phyloP scores from a whole-genome alignment of 2,888 invertebrate species.

The Phortica magna region DNA sequence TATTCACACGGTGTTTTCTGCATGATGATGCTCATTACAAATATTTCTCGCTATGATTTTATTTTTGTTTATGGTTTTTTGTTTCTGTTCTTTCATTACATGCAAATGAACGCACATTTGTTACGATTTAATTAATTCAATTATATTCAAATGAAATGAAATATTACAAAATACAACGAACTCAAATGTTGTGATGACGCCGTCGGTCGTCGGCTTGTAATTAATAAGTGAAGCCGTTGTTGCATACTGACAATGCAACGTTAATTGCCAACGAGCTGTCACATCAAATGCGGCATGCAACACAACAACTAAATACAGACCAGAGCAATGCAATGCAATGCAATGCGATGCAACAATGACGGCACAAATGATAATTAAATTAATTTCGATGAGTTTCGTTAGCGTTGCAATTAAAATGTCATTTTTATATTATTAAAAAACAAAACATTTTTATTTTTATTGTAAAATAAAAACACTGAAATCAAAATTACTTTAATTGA shows the following conservation, averaged over 20 bases:
- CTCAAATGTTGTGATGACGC: background rate
- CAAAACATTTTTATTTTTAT: too few relatives aligned
- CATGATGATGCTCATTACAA: too few relatives aligned
- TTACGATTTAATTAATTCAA: constrained; percentile 50
- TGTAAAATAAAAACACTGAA: too few relatives aligned
- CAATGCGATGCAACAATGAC: constrained; percentile 33
- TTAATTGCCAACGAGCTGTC: background rate
- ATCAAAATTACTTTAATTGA: too few relatives aligned
- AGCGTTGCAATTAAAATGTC: constrained; percentile 55
- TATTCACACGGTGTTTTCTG: background rate
- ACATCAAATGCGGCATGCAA: constrained; percentile 14
- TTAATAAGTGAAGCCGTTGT: constrained; percentile 3
- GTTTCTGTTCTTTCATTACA: constrained; percentile 1
- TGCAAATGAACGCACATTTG: constrained; percentile 7
- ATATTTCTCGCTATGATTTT: background rate
- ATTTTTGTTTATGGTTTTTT: constrained; percentile 31
- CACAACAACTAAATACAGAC: constrained; percentile 8
- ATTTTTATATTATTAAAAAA: constrained; percentile 30
- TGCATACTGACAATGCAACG: constrained; percentile 40
- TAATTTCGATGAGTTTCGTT: constrained; percentile 47
- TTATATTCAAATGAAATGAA: constrained; percentile 34
- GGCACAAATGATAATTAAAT: constrained; percentile 57
- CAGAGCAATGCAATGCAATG: background rate
- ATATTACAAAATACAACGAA: constrained; percentile 18
- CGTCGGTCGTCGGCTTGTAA: background rate